Percentiles rank a stretch among this genome's conserved stretches.
phyloP scores from a whole-genome alignment of 2,888 invertebrate species.

The Litoditis marina region DNA sequence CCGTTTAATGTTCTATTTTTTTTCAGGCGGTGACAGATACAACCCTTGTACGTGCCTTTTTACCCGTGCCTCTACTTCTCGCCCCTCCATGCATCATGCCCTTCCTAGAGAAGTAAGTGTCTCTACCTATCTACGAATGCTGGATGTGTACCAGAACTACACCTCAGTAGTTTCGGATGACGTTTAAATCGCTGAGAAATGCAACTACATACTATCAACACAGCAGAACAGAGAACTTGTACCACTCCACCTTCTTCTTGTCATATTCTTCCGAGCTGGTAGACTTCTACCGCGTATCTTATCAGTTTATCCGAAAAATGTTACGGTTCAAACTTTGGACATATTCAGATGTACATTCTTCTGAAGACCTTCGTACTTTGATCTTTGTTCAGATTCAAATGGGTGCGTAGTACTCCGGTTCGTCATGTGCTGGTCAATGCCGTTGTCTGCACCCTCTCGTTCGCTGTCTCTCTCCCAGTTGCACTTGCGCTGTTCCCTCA shows the following conservation, averaged over 20 bases:
- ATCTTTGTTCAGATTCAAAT: slow-evolving; percentile 56
- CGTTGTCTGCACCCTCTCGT: slow-evolving; percentile 63
- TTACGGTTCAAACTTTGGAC: too few relatives aligned
- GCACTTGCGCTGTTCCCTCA: slow-evolving; percentile 67
- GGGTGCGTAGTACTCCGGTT: slow-evolving; percentile 62
- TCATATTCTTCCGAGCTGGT: too few relatives aligned
- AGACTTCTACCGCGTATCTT: too few relatives aligned
- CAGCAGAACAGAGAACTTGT: too few relatives aligned
- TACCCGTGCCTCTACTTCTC: slow-evolving; percentile 53
- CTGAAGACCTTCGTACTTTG: too few relatives aligned
- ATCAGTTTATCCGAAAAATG: too few relatives aligned
- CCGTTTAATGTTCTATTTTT: neutral
- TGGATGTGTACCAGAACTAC: too few relatives aligned
- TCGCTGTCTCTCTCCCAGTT: slow-evolving; percentile 65
- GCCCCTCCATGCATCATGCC: slow-evolving; percentile 58
- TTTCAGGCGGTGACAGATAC: slow-evolving; percentile 43
- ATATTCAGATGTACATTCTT: too few relatives aligned
- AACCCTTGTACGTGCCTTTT: slow-evolving; percentile 54
- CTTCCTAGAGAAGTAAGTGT: slow-evolving; percentile 48
- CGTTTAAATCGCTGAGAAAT: too few relatives aligned
- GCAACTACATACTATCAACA: too few relatives aligned
- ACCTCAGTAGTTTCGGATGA: too few relatives aligned
- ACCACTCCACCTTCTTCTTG: too few relatives aligned
- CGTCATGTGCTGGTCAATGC: slow-evolving; percentile 65
- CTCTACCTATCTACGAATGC: neutral